These are phyloP conservation scores for Heliconius nattereri DNA, from an alignment of 1,140 invertebrate species.

Conservation along the genomic window DNA sequence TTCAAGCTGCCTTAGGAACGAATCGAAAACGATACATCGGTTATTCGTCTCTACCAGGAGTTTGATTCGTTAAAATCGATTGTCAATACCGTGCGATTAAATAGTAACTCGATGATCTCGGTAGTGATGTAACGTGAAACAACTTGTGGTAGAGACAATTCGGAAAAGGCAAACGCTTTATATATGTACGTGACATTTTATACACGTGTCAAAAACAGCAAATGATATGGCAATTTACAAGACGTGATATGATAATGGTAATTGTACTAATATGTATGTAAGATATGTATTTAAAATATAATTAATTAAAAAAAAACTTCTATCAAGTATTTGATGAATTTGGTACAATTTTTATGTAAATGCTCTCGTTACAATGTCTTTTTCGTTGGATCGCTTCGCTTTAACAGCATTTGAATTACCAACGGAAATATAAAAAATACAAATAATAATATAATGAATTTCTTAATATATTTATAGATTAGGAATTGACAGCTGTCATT, in stretches of 20 bases:
- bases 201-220: conserved; percentile 68
- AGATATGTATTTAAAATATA: conserved; percentile 75
- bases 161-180: conserved; percentile 41
- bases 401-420: conserved; percentile 58
- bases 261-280: conserved; percentile 66
- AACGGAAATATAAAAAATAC: conserved; percentile 31
- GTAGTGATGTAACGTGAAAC: neutral
- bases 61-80: neutral
- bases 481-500: no score
- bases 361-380: conserved; percentile 75
- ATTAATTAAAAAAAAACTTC: conserved; percentile 59
- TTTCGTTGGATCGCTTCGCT: conserved; percentile 67
- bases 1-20: conserved; percentile 45
- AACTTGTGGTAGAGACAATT: neutral
- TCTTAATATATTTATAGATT: no score
- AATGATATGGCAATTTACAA: conserved; percentile 80
- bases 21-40: conserved; percentile 26
- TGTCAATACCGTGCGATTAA: neutral
- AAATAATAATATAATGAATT: conserved; percentile 39
- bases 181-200: conserved; percentile 64
- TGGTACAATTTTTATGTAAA: conserved; percentile 75
- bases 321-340: conserved; percentile 61
- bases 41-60: neutral
- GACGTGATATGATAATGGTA: conserved; percentile 77
- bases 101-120: neutral